Conservation (phyloP, 2,888 invertebrate genomes). For the Schizaphis graminum region DNA sequence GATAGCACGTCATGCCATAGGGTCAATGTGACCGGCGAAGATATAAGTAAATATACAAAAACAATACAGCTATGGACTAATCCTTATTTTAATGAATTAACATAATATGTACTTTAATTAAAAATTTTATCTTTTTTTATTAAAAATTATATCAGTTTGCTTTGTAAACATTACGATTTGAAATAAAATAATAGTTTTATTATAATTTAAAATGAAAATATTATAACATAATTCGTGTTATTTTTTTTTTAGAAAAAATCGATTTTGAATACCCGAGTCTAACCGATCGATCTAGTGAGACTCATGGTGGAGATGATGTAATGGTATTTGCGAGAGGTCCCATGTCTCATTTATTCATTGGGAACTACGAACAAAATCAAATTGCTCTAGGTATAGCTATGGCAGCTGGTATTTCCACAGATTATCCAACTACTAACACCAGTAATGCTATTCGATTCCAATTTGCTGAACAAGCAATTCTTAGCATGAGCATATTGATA, state of each 20-base stretch:
- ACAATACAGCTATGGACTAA: background rate
- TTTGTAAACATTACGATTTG: background rate
- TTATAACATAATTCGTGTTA: background rate
- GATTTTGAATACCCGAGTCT: slow-evolving; percentile 66
- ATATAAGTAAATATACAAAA: slow-evolving; percentile 40
- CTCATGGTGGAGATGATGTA: slow-evolving; percentile 69
- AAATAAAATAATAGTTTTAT: background rate
- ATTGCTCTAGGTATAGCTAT: slow-evolving; percentile 83
- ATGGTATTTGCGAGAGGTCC: slow-evolving; percentile 78
- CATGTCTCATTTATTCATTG: slow-evolving; percentile 85
- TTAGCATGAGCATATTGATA: background rate
- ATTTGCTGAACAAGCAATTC: background rate
- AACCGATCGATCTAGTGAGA: slow-evolving; percentile 66
- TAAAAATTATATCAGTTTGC: too few species aligned
- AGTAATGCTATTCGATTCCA: background rate
- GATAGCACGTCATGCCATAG: background rate
- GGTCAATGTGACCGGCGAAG: slow-evolving; percentile 51
- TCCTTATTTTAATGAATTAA: background rate
- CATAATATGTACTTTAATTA: background rate
- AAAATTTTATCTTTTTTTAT: background rate
- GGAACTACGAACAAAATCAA: slow-evolving; percentile 83
- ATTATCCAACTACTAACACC: background rate
- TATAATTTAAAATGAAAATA: background rate
- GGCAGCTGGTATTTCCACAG: slow-evolving; percentile 76
- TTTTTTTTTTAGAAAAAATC: background rate